Evolutionary conservation across 1,140 invertebrate genomes (phyloP).

Genomic region (Drosophila paulistorum): DNA sequence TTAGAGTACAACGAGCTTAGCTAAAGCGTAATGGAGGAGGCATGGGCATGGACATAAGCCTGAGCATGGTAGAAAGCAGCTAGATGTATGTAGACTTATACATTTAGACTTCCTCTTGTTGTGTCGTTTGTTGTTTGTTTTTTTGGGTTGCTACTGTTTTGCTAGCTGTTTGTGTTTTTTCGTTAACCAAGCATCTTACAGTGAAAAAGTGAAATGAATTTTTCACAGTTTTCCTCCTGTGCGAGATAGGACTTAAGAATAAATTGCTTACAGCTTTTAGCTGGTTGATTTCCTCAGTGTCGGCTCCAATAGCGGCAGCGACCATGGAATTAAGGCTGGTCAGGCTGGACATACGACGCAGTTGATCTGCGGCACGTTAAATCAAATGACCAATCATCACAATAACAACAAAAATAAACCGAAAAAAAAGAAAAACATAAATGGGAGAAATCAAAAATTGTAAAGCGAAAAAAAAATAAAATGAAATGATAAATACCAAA

Average conservation of each 20-base stretch:
- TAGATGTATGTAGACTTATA: not conserved
- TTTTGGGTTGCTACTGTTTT: not conserved
- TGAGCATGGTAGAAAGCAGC: not conserved
- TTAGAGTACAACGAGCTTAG: not conserved
- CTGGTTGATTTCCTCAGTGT: constrained; percentile 82
- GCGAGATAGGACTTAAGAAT: constrained; percentile 8
- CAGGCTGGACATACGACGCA: constrained; percentile 75
- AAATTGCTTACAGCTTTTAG: constrained; percentile 82
- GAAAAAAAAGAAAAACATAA: constrained; percentile 19
- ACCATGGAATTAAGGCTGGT: constrained; percentile 56
- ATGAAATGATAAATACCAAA: constrained; percentile 67
- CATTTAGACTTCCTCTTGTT: not conserved
- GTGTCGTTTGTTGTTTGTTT: no score
- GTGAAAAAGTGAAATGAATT: not conserved
- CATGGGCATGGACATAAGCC: not conserved
- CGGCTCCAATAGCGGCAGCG: constrained; percentile 35
- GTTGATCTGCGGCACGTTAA: constrained; percentile 51
- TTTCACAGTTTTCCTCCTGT: not conserved
- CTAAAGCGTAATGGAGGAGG: not conserved
- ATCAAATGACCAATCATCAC: constrained; percentile 10
- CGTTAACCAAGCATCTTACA: not conserved
- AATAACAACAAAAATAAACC: constrained; percentile 15
- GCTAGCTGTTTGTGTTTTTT: not conserved
- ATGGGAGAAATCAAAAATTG: constrained; percentile 22
- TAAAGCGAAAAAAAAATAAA: constrained; percentile 44